Evolutionary conservation across 2,888 invertebrate genomes (phyloP), one percentile per base, ranked within the genome.

Genomic region (Neocrepidodera transversa): DNA sequence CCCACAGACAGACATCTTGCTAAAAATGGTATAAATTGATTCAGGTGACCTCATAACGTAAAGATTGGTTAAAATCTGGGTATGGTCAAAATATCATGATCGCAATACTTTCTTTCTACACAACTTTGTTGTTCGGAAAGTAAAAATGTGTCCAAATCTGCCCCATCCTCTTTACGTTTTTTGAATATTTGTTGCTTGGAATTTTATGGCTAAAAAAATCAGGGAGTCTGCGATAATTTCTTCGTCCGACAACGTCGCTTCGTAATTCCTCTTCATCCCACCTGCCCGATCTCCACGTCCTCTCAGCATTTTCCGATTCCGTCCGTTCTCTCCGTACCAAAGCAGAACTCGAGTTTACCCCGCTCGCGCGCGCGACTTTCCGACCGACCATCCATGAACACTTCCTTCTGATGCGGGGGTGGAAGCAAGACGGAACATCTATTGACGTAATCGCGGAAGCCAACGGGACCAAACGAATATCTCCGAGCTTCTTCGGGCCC

Each of bases 381-480:
- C 50, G 20, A 49, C 35, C 23, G 38, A 53, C 16, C 51, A 35
- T 32, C 49, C 43, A 17, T 14, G 28, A 30, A 26, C 55, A 20
- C 40, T 20, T 20, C 18, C 40, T 17, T 42, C 18, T 20, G 4
- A 3, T 73, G 76, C 73, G 76, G 76, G 76, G 76, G 75, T 71
- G 77, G 72, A 67, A 74, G 68, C 54, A 66, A 72, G 77, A 78
- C 69, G 67, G 73, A 64, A 58, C 62, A 67, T 68, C 67, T 79
- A 78, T 78, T 78, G 79, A 79, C 78, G 78, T 77, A 78, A 78
- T 74, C 69, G 73, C 78, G 78, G 75, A 75, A 73, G 72, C 14
- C 36, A 32, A 55, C 62, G 62, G 56, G 55, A 49, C 36, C 43
- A 35, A 18, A 36, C 62, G 65, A 62, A 1, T 26, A 14, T 42